Base-by-base conservation (phyloP, 2,113 vertebrate genomes). In the Menidia beryllina region DNA sequence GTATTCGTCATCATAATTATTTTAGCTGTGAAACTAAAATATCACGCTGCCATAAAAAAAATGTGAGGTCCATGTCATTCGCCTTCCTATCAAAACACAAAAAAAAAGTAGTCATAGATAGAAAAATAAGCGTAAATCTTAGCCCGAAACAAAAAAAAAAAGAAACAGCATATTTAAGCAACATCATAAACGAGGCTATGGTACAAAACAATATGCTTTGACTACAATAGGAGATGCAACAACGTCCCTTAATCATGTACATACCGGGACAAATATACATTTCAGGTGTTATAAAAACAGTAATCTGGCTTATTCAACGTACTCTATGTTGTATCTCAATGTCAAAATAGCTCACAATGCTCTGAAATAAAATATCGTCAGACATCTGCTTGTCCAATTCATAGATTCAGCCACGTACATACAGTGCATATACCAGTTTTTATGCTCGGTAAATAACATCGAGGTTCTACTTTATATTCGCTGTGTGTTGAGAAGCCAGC, bases 71-170 rank as follows among this genome's bases (percentile, higher is more conserved):
- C 38, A 2, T 52, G 48, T 77, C 60, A 17, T 75, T 74, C 39
- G 43, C 50, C 51, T 78, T 53, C 55, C 70, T 69, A n/a, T 20
- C 41, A 3, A 3, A 81, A n/a, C 73, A 62, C 21, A 50, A 54
- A 78, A 76, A 53, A 43, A 78, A 79, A 77, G 79, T 34, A 34
- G 64, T 69, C 83, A 84, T 90, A 90, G 54, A 79, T 91, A 92
- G 67, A 94, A 93, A 94, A 93, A 93, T 91, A 93, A 88, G 70
- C 79, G 69, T 24, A 38, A 75, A 79, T 82, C 55, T 86, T 75
- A 49, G 55, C 72, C 72, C n/a, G n/a, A n/a, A n/a, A n/a, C n/a
- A n/a, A n/a, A 59, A 85, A 68, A 64, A 81, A 73, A 27, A 14
- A 67, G 53, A 61, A 77, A 59, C 67, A 80, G 69, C 59, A 68